Evolutionary conservation across 2,113 vertebrate species (phyloP).

Genomic region (Plotosus lineatus): DNA sequence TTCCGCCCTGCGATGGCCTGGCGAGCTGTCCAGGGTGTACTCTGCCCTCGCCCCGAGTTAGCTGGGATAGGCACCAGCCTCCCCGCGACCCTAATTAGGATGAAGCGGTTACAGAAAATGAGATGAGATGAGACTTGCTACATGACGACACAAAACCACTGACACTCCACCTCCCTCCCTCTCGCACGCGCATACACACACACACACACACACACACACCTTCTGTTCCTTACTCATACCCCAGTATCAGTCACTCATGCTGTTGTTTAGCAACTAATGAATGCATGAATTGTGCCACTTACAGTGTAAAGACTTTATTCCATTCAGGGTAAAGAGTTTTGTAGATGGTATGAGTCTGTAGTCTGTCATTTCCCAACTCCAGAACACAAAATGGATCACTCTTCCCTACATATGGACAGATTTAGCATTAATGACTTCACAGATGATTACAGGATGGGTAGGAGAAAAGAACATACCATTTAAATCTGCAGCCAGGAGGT

Average conservation of each 20-base stretch:
- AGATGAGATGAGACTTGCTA: too few species aligned
- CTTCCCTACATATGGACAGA: constrained; percentile 77
- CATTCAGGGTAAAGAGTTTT: constrained; percentile 95
- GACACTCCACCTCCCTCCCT: too few species aligned
- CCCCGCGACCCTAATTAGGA: too few species aligned
- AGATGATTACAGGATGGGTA: not conserved
- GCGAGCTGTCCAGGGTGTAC: too few species aligned
- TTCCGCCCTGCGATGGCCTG: too few species aligned
- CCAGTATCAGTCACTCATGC: not conserved
- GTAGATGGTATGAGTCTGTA: constrained; percentile 91
- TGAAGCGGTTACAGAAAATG: too few species aligned
- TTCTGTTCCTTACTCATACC: too few species aligned
- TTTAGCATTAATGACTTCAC: not conserved
- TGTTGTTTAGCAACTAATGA: not conserved
- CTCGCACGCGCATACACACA: too few species aligned
- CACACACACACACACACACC: too few species aligned
- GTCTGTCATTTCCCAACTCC: constrained; percentile 87
- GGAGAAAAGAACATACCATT: constrained; percentile 76
- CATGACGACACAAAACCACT: too few species aligned
- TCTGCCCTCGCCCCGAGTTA: too few species aligned
- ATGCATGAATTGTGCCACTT: constrained; percentile 64
- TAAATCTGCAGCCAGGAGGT: constrained; percentile 91
- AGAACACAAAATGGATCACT: constrained; percentile 96
- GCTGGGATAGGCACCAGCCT: too few species aligned
- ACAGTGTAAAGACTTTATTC: constrained; percentile 96